phyloP scores from a whole-genome alignment of 2,888 invertebrate genomes.

The Athrips mouffetella region DNA sequence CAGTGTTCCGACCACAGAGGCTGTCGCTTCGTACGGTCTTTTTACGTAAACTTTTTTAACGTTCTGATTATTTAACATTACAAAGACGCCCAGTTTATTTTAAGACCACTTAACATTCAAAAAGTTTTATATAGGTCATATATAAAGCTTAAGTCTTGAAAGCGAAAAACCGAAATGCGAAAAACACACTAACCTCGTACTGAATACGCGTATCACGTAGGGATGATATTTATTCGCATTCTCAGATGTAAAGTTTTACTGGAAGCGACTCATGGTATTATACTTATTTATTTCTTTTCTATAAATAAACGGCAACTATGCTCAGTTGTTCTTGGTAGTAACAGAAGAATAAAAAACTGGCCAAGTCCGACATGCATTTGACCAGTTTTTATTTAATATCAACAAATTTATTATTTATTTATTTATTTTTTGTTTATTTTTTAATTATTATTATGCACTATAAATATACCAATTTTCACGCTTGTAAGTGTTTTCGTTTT shows the following conservation, averaged over 20 bases:
- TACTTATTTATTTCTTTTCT: no score
- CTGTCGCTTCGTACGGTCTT: not conserved
- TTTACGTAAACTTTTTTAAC: not conserved
- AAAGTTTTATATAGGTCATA: not conserved
- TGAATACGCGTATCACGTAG: slow-evolving; percentile 28
- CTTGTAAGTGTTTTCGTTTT: no score
- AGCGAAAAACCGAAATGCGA: slow-evolving; percentile 1
- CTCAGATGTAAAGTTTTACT: slow-evolving; percentile 5
- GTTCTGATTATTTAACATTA: not conserved
- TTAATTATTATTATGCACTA: no score
- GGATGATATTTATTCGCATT: slow-evolving; percentile 27
- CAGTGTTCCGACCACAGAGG: no score
- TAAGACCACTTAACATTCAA: not conserved
- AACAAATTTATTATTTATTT: no score
- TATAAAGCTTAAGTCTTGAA: not conserved
- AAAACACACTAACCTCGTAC: slow-evolving; percentile 13
- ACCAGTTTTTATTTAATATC: no score
- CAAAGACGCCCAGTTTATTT: not conserved
- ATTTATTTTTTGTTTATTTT: no score
- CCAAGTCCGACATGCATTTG: no score
- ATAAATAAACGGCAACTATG: no score
- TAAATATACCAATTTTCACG: no score
- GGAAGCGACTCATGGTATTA: not conserved
- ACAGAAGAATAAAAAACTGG: no score
- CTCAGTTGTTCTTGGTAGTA: no score